Evolutionary conservation across 2,888 invertebrate species (phyloP).

Genomic region (Crocallis elinguaria): DNA sequence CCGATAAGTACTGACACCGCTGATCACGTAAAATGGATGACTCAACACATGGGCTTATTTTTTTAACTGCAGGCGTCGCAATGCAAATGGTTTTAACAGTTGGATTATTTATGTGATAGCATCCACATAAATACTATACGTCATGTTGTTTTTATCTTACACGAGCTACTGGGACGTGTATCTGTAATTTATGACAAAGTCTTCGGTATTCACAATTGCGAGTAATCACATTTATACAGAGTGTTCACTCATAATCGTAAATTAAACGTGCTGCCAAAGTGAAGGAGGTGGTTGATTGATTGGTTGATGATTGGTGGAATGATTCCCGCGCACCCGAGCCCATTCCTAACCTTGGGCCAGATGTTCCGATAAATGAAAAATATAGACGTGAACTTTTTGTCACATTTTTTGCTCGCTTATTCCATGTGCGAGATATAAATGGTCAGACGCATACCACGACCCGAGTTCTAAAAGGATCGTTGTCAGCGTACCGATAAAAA

Average conservation of each 20-base stretch:
- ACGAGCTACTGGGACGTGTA: conserved; percentile 19
- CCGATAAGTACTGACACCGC: no score
- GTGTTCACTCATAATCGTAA: conserved; percentile 34
- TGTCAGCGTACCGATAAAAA: conserved; percentile 29
- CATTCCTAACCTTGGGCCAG: conserved; percentile 40
- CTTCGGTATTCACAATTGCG: conserved; percentile 15
- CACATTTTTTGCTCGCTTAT: conserved; percentile 34
- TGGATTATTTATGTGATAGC: conserved; percentile 3
- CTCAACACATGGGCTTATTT: no score
- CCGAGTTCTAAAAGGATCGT: conserved; percentile 31
- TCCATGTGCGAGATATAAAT: conserved; percentile 39
- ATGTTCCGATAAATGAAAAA: conserved; percentile 42
- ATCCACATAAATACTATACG: conserved; percentile 16
- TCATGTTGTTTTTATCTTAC: conserved; percentile 20
- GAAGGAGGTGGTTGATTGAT: conserved; percentile 27
- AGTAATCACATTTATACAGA: conserved; percentile 18
- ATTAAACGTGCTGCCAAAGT: conserved; percentile 22
- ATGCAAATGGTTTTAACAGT: no score
- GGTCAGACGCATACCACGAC: conserved; percentile 30
- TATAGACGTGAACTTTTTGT: conserved; percentile 44
- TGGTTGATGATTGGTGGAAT: no score
- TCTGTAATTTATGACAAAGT: conserved; percentile 20
- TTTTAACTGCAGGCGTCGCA: no score
- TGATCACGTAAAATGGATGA: no score
- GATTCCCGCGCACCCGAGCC: conserved; percentile 20